These are phyloP conservation scores for Drosophila hamatofila DNA, from an alignment of 2,888 invertebrate genomes.

Conservation along the genomic window DNA sequence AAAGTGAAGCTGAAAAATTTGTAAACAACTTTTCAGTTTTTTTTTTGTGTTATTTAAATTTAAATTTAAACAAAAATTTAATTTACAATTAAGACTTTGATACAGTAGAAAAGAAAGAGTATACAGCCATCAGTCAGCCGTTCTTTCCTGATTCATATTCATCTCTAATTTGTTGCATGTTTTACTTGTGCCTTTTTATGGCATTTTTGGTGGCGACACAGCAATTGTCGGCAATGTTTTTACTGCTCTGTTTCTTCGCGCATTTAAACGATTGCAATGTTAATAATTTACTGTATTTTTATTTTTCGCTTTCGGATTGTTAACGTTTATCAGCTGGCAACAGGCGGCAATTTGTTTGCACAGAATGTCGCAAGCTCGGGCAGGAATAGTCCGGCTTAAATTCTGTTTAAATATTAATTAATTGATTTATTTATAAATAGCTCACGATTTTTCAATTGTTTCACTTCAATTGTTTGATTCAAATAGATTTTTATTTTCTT, in stretches of 20 bases:
- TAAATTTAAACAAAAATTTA: too few species aligned
- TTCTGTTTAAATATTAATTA: conserved; percentile 18
- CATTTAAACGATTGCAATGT: conserved; percentile 22
- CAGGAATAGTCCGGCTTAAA: neutral
- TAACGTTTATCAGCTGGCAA: conserved; percentile 25
- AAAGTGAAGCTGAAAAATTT: too few species aligned
- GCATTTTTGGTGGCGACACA: conserved; percentile 21
- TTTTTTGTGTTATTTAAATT: too few species aligned
- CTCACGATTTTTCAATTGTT: conserved; percentile 36
- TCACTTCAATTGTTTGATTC: conserved; percentile 29
- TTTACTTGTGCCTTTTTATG: conserved; percentile 34
- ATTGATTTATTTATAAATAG: conserved; percentile 21
- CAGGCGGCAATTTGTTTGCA: neutral
- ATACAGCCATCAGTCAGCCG: neutral
- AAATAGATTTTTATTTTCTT: conserved; percentile 10
- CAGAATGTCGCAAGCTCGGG: conserved; percentile 18
- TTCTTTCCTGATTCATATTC: conserved; percentile 21
- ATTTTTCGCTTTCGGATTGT: neutral
- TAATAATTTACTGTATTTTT: conserved; percentile 16
- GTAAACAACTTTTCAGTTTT: too few species aligned
- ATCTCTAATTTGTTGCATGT: conserved; percentile 56
- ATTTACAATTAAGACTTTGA: neutral
- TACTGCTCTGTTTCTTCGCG: conserved; percentile 4
- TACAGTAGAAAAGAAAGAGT: neutral
- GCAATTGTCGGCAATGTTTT: conserved; percentile 28